Base-by-base conservation (phyloP, 2,113 vertebrate species). In the Callithrix jacchus region DNA sequence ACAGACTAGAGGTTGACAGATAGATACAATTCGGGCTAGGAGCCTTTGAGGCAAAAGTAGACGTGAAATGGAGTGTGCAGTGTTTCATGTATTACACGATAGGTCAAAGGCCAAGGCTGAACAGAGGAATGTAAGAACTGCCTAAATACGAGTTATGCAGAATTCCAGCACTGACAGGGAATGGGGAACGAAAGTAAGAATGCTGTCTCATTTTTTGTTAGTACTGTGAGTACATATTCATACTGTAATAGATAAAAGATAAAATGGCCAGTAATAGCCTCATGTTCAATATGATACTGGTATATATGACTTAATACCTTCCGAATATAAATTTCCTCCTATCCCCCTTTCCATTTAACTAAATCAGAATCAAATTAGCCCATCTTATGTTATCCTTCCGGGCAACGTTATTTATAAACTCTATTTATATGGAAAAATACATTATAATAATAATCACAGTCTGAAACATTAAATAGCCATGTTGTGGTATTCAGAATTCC, bases 341-440 rank as follows among this genome's bases (percentile, higher is more conserved):
- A 7, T 20, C 61, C 49, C 23, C 25, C 40, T 45, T 74, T 49
- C 2, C 27, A 45, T 42, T 61, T 81, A 30, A 76, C 80, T 89
- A 66, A 91, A 82, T 91, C 52, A 88, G 88, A 96, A 87, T 95
- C 64, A 70, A 42, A 87, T 17, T 61, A 91, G 37, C 35, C 6
- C 30, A 30, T 58, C 40, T 87, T 52, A 54, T 79, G 61, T 35
- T 64, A 54, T 37, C 42, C 27, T 77, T 83, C 25, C 20, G 23
- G 45, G 58, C 17, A 87, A 54, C 37, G 27, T 56, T 74, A 92
- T 52, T 47, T 73, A 66, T 4, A 88, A 83, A 87, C 35, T 73
- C n/a, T 81, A n/a, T 18, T 13, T 66, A 35, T 20, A 37, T 11
- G 30, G 66, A 42, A 82, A 76, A 80, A 56, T 18, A 45, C 10